Conservation (phyloP, 2,797 vertebrate species). For the Rallus crepitans region DNA sequence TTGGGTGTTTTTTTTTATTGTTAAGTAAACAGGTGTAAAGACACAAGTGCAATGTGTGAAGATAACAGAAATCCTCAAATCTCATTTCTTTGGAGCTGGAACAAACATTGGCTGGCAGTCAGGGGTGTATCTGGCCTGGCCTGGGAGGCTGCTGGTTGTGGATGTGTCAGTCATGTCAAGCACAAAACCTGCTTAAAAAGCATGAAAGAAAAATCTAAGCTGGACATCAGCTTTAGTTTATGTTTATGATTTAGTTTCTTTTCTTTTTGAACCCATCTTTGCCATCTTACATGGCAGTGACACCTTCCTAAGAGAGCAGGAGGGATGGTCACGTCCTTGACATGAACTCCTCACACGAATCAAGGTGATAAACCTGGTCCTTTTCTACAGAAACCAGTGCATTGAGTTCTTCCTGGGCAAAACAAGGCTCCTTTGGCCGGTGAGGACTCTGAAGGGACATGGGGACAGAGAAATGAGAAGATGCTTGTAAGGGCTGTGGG, state of each 20-base stretch:
- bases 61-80: neutral
- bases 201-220: neutral
- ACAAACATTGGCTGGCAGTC: fast-evolving
- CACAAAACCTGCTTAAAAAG: neutral
- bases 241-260: fast-evolving
- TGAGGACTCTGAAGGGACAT: neutral
- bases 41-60: neutral
- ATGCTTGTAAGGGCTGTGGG: neutral
- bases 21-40: neutral
- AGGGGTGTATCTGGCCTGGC: neutral
- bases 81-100: neutral
- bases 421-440: neutral
- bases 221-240: neutral
- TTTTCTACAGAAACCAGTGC: neutral
- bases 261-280: neutral
- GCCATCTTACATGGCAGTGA: neutral
- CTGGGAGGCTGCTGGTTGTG: neutral
- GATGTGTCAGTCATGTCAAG: neutral
- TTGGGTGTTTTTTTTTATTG: too few relatives aligned
- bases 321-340: neutral
- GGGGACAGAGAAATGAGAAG: neutral
- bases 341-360: neutral
- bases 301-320: neutral
- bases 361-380: fast-evolving
- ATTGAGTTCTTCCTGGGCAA: neutral